Evolutionary conservation across 2,113 vertebrate genomes (phyloP).

Genomic region (Loxodonta africana): DNA sequence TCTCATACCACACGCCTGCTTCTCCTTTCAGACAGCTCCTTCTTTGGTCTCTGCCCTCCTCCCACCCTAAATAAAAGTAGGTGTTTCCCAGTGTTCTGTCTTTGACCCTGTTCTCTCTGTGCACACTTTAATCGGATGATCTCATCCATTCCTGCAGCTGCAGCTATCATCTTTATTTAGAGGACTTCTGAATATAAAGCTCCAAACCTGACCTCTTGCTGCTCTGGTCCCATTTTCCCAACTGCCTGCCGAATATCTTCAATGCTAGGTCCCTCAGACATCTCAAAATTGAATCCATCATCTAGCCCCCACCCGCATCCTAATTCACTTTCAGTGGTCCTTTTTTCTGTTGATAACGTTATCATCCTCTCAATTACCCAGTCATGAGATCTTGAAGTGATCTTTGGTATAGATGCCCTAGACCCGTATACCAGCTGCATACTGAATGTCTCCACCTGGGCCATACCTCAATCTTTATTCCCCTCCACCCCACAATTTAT

Average conservation of each 20-base stretch:
- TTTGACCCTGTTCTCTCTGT: slow-evolving; percentile 54
- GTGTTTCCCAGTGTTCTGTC: slow-evolving; percentile 61
- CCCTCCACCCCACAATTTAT: not conserved
- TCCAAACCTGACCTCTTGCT: slow-evolving; percentile 66
- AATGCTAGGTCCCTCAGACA: not conserved
- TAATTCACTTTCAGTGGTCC: slow-evolving; percentile 21
- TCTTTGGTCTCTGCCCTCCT: slow-evolving; percentile 20
- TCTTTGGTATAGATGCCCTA: not conserved
- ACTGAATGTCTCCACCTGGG: slow-evolving; percentile 22
- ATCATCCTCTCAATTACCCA: slow-evolving; percentile 63
- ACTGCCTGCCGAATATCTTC: slow-evolving; percentile 62
- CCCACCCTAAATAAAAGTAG: slow-evolving; percentile 63
- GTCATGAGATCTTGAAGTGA: slow-evolving; percentile 56
- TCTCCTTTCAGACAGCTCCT: slow-evolving; percentile 4
- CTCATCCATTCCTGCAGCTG: slow-evolving; percentile 66
- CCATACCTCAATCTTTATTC: not conserved
- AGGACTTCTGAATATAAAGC: slow-evolving; percentile 73
- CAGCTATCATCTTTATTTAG: slow-evolving; percentile 72
- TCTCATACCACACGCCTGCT: not conserved
- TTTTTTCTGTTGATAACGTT: slow-evolving; percentile 67
- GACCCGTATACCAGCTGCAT: not conserved
- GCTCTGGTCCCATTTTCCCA: slow-evolving; percentile 73
- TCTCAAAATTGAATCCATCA: slow-evolving; percentile 29
- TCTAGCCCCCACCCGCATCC: not conserved
- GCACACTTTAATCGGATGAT: slow-evolving; percentile 73